A percentile compares a stretch with the other conserved stretches of the same genome.
Conservation (phyloP, 2,888 invertebrate species). For the Biston betularia region DNA sequence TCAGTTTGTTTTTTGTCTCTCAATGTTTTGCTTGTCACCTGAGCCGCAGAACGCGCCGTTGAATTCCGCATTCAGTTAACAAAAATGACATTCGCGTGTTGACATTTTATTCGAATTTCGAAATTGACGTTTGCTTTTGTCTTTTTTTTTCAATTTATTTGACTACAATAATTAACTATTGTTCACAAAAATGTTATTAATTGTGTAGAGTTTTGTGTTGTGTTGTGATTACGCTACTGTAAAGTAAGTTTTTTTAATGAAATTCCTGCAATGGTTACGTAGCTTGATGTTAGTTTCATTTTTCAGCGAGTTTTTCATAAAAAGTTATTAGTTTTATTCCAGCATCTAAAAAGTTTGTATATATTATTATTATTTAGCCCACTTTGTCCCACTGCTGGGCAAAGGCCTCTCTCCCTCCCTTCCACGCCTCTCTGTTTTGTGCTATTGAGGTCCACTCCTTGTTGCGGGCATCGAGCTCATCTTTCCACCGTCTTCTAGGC, state of each 20-base stretch:
- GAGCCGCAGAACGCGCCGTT: conserved; percentile 37
- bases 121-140: background rate
- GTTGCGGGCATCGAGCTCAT: too few species aligned
- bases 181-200: background rate
- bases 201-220: background rate
- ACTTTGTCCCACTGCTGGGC: too few species aligned
- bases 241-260: conserved; percentile 5
- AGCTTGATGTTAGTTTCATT: too few species aligned
- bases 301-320: too few species aligned
- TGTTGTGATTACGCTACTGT: background rate
- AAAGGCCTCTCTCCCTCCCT: too few species aligned
- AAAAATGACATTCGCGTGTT: conserved; percentile 32
- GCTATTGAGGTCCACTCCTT: too few species aligned
- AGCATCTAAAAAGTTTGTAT: too few species aligned
- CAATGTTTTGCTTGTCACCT: conserved; percentile 44
- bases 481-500: too few species aligned
- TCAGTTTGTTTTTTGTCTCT: conserved; percentile 27
- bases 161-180: background rate
- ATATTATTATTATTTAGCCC: too few species aligned
- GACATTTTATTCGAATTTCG: conserved; percentile 1
- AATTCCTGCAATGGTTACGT: background rate
- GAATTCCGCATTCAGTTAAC: conserved; percentile 28
- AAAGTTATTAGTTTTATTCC: too few species aligned
- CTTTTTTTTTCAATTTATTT: conserved; percentile 4
- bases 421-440: too few species aligned